These are phyloP conservation scores for Saguinus midas DNA, from an alignment of 2,113 vertebrate genomes.

Conservation along the genomic window DNA sequence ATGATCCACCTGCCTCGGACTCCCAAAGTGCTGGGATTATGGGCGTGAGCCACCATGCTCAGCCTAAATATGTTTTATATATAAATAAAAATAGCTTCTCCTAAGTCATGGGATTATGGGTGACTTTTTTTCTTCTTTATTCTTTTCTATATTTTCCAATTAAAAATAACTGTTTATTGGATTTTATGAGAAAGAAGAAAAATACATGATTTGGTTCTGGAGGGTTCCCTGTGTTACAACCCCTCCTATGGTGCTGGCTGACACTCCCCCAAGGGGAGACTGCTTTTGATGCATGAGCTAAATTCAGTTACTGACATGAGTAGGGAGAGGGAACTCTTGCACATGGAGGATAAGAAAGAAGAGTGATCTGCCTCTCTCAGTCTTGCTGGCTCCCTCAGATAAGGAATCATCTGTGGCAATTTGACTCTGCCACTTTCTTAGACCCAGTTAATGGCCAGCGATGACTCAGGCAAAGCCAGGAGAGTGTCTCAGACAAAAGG, in stretches of 20 bases:
- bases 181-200: constrained; percentile 42
- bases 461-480: constrained; percentile 54
- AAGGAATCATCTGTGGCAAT: constrained; percentile 35
- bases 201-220: background rate
- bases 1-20: too few species aligned
- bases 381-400: constrained; percentile 57
- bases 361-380: background rate
- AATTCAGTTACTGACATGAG: constrained; percentile 46
- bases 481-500: constrained; percentile 6
- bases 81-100: constrained; percentile 31
- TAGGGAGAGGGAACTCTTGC: background rate
- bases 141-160: background rate
- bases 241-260: background rate
- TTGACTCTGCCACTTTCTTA: background rate
- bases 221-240: background rate
- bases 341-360: constrained; percentile 29
- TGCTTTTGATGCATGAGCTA: background rate
- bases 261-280: background rate
- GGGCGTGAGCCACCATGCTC: too few species aligned
- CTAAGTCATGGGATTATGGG: background rate
- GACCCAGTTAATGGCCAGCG: constrained; percentile 14
- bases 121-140: background rate
- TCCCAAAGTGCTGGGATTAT: too few species aligned
- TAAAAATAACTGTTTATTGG: background rate
- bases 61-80: background rate